Evolutionary conservation across 2,113 vertebrate genomes (phyloP).

Genomic region (Coregonus clupeaformis): DNA sequence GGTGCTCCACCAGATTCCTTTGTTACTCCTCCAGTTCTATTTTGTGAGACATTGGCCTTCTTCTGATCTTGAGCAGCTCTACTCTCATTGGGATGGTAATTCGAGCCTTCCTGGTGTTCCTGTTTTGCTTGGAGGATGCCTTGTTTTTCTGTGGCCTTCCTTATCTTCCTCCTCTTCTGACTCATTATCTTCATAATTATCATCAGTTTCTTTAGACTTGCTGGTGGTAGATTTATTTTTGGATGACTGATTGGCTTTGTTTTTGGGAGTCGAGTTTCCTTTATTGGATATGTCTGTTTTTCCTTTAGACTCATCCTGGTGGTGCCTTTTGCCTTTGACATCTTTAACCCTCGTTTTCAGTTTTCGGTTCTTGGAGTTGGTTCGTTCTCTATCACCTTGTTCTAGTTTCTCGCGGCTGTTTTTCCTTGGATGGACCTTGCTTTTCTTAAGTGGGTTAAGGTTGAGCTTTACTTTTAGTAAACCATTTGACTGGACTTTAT

Average conservation of each 20-base stretch:
- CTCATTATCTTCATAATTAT: background rate
- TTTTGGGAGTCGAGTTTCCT: background rate
- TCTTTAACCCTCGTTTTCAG: background rate
- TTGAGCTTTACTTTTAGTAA: constrained; percentile 78
- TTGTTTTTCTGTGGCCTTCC: constrained; percentile 1
- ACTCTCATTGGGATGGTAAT: background rate
- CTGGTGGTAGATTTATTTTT: constrained; percentile 27
- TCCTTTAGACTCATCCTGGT: constrained; percentile 7
- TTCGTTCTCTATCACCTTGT: constrained; percentile 42
- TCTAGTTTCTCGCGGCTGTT: constrained; percentile 27
- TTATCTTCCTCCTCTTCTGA: background rate
- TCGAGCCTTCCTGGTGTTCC: background rate
- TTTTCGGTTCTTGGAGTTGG: constrained; percentile 41
- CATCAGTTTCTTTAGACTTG: background rate
- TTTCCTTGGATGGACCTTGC: constrained; percentile 73
- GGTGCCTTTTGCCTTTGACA: background rate
- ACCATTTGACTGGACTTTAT: constrained; percentile 49
- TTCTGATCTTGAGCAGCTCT: background rate
- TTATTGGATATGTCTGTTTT: constrained; percentile 14
- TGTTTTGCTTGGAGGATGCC: constrained; percentile 12
- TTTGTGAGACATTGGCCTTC: background rate
- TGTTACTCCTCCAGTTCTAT: background rate
- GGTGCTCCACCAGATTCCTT: constrained; percentile 12
- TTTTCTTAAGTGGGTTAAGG: constrained; percentile 74
- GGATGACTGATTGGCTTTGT: background rate